A percentile compares a stretch with the other conserved stretches of the same genome.
Evolutionary conservation across 35 echinoderm and acorn worm species (phyloP).

Genomic region (Acanthaster planci): DNA sequence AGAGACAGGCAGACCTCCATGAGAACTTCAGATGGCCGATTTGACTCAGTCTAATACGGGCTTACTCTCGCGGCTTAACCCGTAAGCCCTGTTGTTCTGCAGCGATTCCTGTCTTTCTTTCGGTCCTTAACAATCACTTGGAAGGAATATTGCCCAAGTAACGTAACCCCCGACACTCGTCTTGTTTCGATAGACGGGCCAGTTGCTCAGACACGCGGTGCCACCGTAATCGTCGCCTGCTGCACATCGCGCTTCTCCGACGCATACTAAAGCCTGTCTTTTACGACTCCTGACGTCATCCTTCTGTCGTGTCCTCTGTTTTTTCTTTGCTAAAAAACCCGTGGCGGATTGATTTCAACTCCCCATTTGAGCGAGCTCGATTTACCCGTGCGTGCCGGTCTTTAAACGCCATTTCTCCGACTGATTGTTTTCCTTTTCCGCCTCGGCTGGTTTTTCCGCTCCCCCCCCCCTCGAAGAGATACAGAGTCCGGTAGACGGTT

Average conservation of each 20-base stretch:
- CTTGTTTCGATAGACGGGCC: too few relatives aligned
- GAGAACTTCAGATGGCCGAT: too few relatives aligned
- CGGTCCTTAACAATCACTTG: too few relatives aligned
- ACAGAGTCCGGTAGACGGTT: neutral
- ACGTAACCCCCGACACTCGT: too few relatives aligned
- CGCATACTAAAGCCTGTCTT: neutral
- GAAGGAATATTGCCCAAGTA: too few relatives aligned
- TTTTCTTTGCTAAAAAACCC: neutral
- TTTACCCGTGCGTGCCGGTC: neutral
- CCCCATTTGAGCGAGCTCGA: neutral
- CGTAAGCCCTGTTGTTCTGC: too few relatives aligned
- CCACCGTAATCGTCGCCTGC: neutral
- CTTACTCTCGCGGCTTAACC: too few relatives aligned
- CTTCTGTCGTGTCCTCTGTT: neutral
- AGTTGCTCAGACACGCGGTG: neutral
- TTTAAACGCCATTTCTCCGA: neutral
- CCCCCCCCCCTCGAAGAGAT: neutral
- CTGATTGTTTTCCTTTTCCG: conserved; percentile 8
- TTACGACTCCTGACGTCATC: neutral
- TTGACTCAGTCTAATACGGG: too few relatives aligned
- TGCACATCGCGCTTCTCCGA: neutral
- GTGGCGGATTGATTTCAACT: conserved; percentile 9
- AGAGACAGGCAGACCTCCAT: too few relatives aligned
- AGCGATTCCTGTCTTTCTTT: too few relatives aligned
- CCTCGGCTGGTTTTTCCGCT: neutral